A percentile compares a stretch with the other conserved stretches of the same genome.
Conservation (phyloP, 35 echinoderm and acorn worm genomes). For the Ptychodera flava region DNA sequence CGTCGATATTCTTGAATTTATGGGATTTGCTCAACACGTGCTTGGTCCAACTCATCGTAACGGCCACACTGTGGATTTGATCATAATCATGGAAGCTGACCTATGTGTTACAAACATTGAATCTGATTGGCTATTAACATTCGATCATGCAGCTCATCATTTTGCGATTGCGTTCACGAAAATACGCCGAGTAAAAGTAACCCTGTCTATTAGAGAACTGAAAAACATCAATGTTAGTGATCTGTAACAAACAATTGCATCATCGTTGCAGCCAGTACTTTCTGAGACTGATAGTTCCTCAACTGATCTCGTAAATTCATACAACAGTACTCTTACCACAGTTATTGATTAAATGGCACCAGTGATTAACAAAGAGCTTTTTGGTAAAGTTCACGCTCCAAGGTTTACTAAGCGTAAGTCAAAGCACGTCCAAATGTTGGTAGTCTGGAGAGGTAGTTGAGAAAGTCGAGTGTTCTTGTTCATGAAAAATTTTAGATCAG, state of each 20-base stretch:
- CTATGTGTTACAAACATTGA: neutral
- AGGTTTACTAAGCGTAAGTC: neutral
- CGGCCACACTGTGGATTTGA: constrained; percentile 47
- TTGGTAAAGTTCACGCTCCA: neutral
- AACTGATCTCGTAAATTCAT: neutral
- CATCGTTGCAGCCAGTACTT: neutral
- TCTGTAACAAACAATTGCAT: neutral
- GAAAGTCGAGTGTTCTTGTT: neutral
- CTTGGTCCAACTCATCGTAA: constrained; percentile 29
- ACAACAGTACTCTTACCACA: neutral
- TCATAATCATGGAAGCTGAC: constrained; percentile 29
- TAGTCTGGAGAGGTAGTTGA: neutral
- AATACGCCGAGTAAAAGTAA: neutral
- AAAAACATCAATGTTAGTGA: neutral
- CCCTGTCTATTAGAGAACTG: neutral
- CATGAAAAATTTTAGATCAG: neutral
- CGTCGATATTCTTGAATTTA: constrained; percentile 17
- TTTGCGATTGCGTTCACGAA: neutral
- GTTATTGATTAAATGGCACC: too few species aligned
- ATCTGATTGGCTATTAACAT: too few species aligned
- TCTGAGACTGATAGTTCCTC: neutral
- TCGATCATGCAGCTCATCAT: neutral
- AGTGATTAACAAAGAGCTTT: neutral
- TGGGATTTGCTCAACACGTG: constrained; percentile 28
- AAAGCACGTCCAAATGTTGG: neutral